Evolutionary conservation across 2,797 vertebrate genomes (phyloP).

Genomic region (Acanthiza pusilla): DNA sequence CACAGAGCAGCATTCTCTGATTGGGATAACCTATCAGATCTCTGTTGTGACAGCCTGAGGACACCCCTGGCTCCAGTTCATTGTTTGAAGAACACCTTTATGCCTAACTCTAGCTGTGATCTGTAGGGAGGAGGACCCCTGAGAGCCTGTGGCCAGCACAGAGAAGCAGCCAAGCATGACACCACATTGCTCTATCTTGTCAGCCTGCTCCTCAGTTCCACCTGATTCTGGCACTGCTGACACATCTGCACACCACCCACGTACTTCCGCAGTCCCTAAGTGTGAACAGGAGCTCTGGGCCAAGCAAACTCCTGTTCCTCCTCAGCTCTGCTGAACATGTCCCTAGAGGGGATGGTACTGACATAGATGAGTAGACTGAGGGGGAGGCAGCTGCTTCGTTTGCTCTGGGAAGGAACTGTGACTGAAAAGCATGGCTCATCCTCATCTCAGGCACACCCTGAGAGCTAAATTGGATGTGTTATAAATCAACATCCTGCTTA

Average conservation of each 20-base stretch:
- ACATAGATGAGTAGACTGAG: neutral
- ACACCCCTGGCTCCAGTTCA: neutral
- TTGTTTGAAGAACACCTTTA: neutral
- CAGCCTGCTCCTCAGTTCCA: neutral
- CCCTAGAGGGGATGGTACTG: neutral
- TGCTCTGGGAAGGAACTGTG: neutral
- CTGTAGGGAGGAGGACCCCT: neutral
- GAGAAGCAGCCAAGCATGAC: neutral
- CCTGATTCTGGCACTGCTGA: neutral
- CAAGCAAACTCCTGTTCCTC: accelerated
- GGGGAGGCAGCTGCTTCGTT: neutral
- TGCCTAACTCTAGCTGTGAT: too few species aligned
- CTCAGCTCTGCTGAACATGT: neutral
- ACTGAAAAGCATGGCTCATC: neutral
- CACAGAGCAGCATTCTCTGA: neutral
- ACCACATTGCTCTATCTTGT: too few species aligned
- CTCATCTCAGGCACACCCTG: neutral
- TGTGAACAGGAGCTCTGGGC: neutral
- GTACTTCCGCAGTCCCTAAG: neutral
- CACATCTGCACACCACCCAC: accelerated
- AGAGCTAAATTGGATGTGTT: accelerated
- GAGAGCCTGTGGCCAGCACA: neutral
- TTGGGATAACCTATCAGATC: neutral
- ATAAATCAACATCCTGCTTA: neutral
- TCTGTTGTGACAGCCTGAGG: neutral